These are phyloP conservation scores for Lycaon pictus DNA, from an alignment of 2,113 vertebrate genomes.

Conservation along the genomic window DNA sequence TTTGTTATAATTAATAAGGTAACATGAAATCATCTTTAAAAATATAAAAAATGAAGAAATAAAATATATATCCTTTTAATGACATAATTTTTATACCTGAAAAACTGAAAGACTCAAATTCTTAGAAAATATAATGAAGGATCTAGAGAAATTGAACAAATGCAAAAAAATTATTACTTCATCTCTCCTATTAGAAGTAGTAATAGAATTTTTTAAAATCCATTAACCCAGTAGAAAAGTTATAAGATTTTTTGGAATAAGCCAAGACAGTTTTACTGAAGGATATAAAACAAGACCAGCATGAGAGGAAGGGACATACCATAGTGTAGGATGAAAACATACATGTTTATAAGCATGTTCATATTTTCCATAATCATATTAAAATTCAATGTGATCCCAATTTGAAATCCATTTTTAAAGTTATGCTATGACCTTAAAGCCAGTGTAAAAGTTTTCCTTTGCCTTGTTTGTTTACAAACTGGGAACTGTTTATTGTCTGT, in stretches of 20 bases:
- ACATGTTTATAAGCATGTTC: not conserved
- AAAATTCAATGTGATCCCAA: not conserved
- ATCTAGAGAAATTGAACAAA: not conserved
- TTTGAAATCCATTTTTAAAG: not conserved
- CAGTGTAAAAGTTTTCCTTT: not conserved
- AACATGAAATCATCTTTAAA: not conserved
- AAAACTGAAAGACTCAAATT: not conserved
- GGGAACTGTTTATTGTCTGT: not conserved
- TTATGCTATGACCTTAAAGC: not conserved
- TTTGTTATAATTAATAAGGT: not conserved
- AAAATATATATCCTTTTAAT: not conserved
- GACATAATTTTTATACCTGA: not conserved
- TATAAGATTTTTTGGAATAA: not conserved
- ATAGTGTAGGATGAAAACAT: not conserved
- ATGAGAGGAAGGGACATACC: not conserved
- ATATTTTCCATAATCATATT: not conserved
- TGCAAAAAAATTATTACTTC: constrained; percentile 14
- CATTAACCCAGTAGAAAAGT: not conserved
- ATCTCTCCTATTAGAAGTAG: not conserved
- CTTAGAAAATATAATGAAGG: not conserved
- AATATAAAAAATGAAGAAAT: not conserved
- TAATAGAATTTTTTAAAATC: not conserved
- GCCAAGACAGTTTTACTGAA: not conserved
- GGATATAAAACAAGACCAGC: not conserved
- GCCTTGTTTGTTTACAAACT: not conserved